Evolutionary conservation across 2,797 vertebrate genomes (phyloP), one percentile per base, ranked within the genome.

Genomic region (Philypnodon macrostomus): DNA sequence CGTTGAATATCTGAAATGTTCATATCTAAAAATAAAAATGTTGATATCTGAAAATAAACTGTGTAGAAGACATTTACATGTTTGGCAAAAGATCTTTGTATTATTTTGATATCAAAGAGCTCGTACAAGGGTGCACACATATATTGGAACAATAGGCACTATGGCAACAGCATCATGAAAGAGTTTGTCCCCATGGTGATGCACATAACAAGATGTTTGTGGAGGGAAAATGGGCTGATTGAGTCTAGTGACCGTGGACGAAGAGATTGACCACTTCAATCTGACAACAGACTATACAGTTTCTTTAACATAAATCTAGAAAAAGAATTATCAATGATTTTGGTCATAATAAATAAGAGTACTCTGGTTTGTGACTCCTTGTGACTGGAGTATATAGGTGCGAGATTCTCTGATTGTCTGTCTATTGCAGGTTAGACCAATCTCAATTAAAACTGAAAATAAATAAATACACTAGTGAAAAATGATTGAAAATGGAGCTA

Each of bases 151-250:
- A 88, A 85, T 67, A 65, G 75, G 39, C 31, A 56, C 79, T 78
- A 90, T 90, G 87, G 87, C 81, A 90, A 90, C 90, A 48, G 72
- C 75, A 81, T 81, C 77, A 80, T 84, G 70, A 88, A 87, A 86
- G 82, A 73, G 70, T 69, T 67, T 32, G 79, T 89, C 70, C 38
- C 87, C 87, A 87, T 89, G 87, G 85, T 47, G 80, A 90, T 74
- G 46, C 35, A 58, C 73, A 58, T 76, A 74, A 70, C 50, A 74
- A 86, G 75, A 58, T 65, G 67, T 53, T 63, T 58, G 62, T 54
- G 67, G 63, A 64, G 67, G 75, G 67, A 50, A 49, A 66, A 58
- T 47, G 4, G 14, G 24, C 40, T 42, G 27, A 44, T 44, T 44
- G 41, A 44, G 26, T 30, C 41, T 30, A 13, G 32, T 33, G 32